Evolutionary conservation across 2,797 vertebrate genomes (phyloP), one percentile per base, ranked within the genome.

Genomic region (Steatocranus sp.): DNA sequence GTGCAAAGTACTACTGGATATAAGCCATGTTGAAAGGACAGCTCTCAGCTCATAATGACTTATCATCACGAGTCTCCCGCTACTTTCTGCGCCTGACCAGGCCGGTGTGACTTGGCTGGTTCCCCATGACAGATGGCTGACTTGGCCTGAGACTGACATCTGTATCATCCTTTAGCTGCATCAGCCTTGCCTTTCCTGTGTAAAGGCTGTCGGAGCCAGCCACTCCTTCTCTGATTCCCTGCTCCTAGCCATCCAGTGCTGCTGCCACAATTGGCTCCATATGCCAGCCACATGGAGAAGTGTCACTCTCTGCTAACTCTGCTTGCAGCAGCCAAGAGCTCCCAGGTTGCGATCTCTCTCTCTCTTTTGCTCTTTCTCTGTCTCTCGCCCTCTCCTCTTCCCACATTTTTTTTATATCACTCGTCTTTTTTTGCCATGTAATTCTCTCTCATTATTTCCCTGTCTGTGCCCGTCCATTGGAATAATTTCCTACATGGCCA

Each of bases 401-500:
- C 7, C 63, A 34, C 80, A 58, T 76, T 79, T 63, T 74, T 56
- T 43, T 49, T 54, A 46, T 87, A 68, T 84, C 77, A 51, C 58
- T 81, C 43, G 6, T 81, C 7, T 20, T 49, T 50, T 75, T 81
- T 78, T 68, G 66, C 30, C n/a, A 74, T 87, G 77, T 79, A 32
- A 23, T 30, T 83, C 63, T 79, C 50, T 85, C 46, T 86, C 77
- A 83, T 89, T 89, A 87, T 86, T 85, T 82, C 56, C 43, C 77
- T 78, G 76, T 82, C 79, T 70, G 14, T 82, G 61, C 50, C 82
- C 15, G 10, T 79, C 82, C 75, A 53, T 81, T 88, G 81, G 78
- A 92, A 88, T 93, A 86, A 94, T 94, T 91, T 94, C 82, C 88
- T 79, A 56, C 82, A 90, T 89, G 88, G 86, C 89, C 90, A 93